Evolutionary conservation across 30 jellyfish, hydroid and myxozoan species (phyloP), one percentile per base, ranked within the genome.

Genomic region (Haliclystus octoradiatus): DNA sequence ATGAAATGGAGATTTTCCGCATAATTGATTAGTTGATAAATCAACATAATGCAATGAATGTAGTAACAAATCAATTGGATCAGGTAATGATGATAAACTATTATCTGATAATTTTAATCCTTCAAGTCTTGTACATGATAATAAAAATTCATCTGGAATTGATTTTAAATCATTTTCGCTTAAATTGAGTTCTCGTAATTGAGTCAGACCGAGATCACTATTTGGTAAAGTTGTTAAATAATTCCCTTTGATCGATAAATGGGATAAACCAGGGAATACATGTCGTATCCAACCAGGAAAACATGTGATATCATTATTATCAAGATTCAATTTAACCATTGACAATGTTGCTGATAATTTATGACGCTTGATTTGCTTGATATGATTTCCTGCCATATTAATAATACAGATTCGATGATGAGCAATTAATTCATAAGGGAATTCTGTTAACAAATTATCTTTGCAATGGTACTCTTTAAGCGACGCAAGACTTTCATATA

Each of bases 51-150:
- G 50, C 49, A 89, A 62, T 27, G 81, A 68, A 33, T 71, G 49
- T 61, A 65, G 74, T 28, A 90, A 63, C 27, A 33, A 49, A 2
- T 69, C 72, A 5, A 82, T 49, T 28, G 50, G 79, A 9, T 47
- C 67, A 1, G 98, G 98, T 63, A 89, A 60, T 28, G 79, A 19
- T 7, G 57, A 66, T 69, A 89, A 64, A 9, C 62, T 26, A 61
- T 89, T 89, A 62, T 60, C 76, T 1, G 95, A 66, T 4, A 89
- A 76, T 33, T 89, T 93, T 12, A 89, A 74, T 68, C 53, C 76
- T 57, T 73, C 91, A 32, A 89, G 72, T 32, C 63, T 26, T 2
- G 72, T 30, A 76, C 84, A 89, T 13, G 53, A 74, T 23, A 52
- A 79, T 28, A 89, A 34, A 50, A 80, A 80, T 25, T 70, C 76